Evolutionary conservation across 2,888 invertebrate genomes (phyloP).

Genomic region (Drosophila multiciliata): DNA sequence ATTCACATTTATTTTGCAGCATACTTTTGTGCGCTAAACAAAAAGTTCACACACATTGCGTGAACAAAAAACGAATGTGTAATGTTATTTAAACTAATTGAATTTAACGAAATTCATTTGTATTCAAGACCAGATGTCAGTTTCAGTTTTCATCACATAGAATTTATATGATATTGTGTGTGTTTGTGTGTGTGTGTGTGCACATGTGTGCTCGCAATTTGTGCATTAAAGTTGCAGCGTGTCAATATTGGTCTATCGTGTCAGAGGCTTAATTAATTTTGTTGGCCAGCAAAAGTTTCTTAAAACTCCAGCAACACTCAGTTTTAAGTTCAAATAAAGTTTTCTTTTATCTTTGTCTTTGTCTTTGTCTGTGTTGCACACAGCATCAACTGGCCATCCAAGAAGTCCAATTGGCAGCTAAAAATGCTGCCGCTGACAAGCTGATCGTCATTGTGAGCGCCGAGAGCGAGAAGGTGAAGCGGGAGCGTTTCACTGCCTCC

Average conservation of each 20-base stretch:
- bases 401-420: constrained; percentile 93
- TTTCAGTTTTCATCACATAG: constrained; percentile 18
- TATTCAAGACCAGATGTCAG: constrained; percentile 41
- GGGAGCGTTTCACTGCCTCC: constrained; percentile 92
- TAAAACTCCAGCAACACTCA: constrained; percentile 44
- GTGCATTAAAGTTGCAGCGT: constrained; percentile 59
- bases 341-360: constrained; percentile 11
- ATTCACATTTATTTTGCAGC: constrained; percentile 19
- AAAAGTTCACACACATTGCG: constrained; percentile 23
- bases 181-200: background rate
- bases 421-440: constrained; percentile 96
- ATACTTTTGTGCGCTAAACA: constrained; percentile 53
- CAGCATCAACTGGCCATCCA: constrained; percentile 87
- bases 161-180: constrained; percentile 13
- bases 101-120: constrained; percentile 70
- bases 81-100: constrained; percentile 77
- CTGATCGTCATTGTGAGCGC: constrained; percentile 94
- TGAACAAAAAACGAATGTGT: constrained; percentile 20
- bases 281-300: constrained; percentile 60
- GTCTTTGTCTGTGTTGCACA: background rate
- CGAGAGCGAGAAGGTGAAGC: constrained; percentile 96
- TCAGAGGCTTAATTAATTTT: constrained; percentile 70
- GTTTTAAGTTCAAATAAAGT: constrained; percentile 46
- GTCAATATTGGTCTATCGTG: constrained; percentile 78
- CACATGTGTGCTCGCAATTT: constrained; percentile 38